Conservation (phyloP, 53 echinoderm and acorn worm species). For the Echinarachnius parma region DNA sequence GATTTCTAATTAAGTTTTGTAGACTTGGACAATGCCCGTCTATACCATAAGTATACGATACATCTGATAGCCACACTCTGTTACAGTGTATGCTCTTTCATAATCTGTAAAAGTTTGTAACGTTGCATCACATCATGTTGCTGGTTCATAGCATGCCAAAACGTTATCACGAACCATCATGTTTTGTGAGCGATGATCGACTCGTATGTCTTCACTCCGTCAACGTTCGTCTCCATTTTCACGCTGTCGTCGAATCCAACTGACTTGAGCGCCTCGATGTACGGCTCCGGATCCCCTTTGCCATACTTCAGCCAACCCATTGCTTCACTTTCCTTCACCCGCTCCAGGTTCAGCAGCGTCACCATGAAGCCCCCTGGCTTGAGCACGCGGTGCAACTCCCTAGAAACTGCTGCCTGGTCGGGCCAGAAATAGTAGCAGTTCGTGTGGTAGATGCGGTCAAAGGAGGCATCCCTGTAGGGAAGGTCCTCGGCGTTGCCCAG, state of each 20-base stretch:
- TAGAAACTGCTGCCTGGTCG: conserved; percentile 38
- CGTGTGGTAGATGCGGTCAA: conserved; percentile 80
- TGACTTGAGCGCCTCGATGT: conserved; percentile 62
- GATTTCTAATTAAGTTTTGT: too few relatives aligned
- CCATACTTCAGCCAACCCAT: conserved; percentile 47
- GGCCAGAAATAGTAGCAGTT: conserved; percentile 99
- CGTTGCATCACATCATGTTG: too few relatives aligned
- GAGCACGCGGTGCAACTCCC: conserved; percentile 66
- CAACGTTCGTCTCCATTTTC: conserved; percentile 38
- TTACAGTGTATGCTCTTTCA: too few relatives aligned
- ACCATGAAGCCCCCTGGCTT: conserved; percentile 79
- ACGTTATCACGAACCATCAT: too few relatives aligned
- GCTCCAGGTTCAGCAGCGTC: conserved; percentile 35
- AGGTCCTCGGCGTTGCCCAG: conserved; percentile 66
- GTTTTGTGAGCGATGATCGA: neutral
- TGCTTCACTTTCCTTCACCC: conserved; percentile 5
- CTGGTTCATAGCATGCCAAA: too few relatives aligned
- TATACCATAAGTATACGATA: too few relatives aligned
- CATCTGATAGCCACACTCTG: too few relatives aligned
- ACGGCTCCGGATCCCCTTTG: conserved; percentile 51
- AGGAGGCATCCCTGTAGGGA: conserved; percentile 63
- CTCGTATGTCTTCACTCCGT: conserved; percentile 1
- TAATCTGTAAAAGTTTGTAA: too few relatives aligned
- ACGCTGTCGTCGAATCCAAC: conserved; percentile 53
- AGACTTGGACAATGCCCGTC: too few relatives aligned